Evolutionary conservation across 1,140 invertebrate species (phyloP), one percentile per base, ranked within the genome.

Genomic region (Notospermus geniculatus): DNA sequence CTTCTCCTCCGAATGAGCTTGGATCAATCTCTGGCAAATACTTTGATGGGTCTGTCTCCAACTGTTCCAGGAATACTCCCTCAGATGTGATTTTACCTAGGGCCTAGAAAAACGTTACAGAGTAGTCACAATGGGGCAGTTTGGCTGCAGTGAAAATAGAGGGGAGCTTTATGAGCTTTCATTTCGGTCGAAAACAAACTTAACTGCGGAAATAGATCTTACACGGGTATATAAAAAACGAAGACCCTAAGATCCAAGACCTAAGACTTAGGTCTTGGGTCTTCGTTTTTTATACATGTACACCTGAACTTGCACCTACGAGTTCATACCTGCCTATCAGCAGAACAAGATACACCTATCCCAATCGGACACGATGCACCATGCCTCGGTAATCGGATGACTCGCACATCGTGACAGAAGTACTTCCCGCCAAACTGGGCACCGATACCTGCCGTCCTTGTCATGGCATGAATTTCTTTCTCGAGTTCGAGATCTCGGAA

Each of bases 381-480:
- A 61, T 82, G 80, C 19, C 80, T 67, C 0, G 80, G 80, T 2
- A 82, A 66, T 5, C 80, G 69, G 4, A 82, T 66, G 17, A 82
- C 80, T 27, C 80, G 66, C 0, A 82, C 80, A 68, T 82, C 80
- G 68, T 82, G 80, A 63, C 80, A 81, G 70, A 82, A 82, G 68
- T 82, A 82, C 63, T 81, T 81, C 2, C 80, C 80, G 11, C 80
- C 80, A 72, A 82, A 82, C 72, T 82, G 80, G 9, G 80, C 80
- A 0, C 80, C 80, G 57, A 82, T 82, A 5, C 80, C 80, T 19
- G 72, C 70, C 28, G 65, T 69, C 52, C 76, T 71, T 2, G 80
- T 81, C 60, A 82, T 57, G 60, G 75, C 68, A 45, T 77, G 73
- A 29, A 82, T 76, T 56, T 80, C 59, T 36, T 69, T 41, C 61